Evolutionary conservation across 2,888 invertebrate genomes (phyloP), one percentile per base, ranked within the genome.

Genomic region (Macrosoma leucophasiata): DNA sequence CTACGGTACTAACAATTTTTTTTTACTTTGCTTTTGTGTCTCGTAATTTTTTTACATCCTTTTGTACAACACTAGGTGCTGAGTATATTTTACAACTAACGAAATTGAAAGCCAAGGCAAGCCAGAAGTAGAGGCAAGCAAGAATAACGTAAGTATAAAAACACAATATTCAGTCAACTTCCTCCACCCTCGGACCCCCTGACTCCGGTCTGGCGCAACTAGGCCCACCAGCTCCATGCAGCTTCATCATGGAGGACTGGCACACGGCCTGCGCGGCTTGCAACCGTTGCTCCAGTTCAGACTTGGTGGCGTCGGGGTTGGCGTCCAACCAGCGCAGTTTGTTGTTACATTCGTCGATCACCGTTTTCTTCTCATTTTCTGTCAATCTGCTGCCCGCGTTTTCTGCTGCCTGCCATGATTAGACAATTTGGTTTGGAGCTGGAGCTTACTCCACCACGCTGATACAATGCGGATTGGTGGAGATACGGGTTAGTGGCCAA

Each of bases 311-410:
- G 24, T 93, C 76, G 1, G 89, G 87, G 61, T 95, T 94, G 12
- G 78, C 71, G 51, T 96, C 96, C 19, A 96, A 73, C 96, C 96
- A 96, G 7, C 86, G 76, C 35, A 95, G 82, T 36, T 91, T 89
- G 8, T 89, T 88, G 12, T 86, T 79, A 58, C 93, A 93, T 60
- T 91, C 91, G 9, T 87, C 87, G 4, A 86, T 65, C 0, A 94
- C 91, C 8, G 81, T 65, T 27, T 88, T 86, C 55, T 91, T 91
- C 59, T 96, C 96, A 0, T 79, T 76, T 0, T 90, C 89, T 13
- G 88, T 86, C 3, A 96, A 76, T 56, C 90, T 89, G 18, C 86
- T 88, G 22, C 89, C 90, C 0, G 87, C 88, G 46, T 89, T 89
- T 52, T 90, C 90, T 27, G 79, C 84, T 8, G 90, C 90, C 88